phyloP scores from a whole-genome alignment of 2,113 vertebrate genomes.

The Mus spicilegus region DNA sequence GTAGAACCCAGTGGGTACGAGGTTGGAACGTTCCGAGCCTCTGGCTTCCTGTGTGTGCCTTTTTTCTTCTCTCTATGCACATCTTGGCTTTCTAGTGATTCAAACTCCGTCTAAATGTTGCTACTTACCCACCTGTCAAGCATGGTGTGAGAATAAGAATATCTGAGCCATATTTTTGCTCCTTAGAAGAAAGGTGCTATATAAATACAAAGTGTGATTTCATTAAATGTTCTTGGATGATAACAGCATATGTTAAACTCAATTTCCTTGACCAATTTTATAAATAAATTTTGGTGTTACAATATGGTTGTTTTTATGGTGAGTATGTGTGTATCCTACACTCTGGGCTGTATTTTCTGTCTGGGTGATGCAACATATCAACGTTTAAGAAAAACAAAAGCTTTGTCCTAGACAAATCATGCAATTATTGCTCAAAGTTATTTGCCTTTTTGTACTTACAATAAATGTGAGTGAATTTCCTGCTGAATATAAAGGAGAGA shows the following conservation, averaged over 20 bases:
- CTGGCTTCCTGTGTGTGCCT: conserved; percentile 26
- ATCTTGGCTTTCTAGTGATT: conserved; percentile 68
- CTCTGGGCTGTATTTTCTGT: conserved; percentile 69
- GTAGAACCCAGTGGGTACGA: conserved; percentile 20
- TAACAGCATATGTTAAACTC: conserved; percentile 83
- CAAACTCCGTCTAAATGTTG: conserved; percentile 73
- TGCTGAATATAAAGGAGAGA: not conserved
- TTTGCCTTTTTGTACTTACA: not conserved
- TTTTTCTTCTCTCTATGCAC: conserved; percentile 53
- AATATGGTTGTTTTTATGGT: conserved; percentile 82
- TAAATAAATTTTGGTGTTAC: conserved; percentile 81
- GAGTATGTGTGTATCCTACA: conserved; percentile 72
- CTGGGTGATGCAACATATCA: conserved; percentile 66
- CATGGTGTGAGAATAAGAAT: conserved; percentile 81
- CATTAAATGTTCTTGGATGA: conserved; percentile 80
- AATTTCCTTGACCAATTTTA: conserved; percentile 82
- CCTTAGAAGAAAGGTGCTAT: conserved; percentile 82
- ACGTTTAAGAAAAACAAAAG: conserved; percentile 69
- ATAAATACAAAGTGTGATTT: conserved; percentile 83
- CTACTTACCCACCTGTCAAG: conserved; percentile 82
- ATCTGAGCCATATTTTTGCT: conserved; percentile 81
- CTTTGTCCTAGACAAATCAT: conserved; percentile 7
- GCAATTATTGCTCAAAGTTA: conserved; percentile 23
- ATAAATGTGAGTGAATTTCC: not conserved
- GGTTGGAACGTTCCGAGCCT: conserved; percentile 46